Percentiles rank a stretch among this genome's conserved stretches.
phyloP scores from a whole-genome alignment of 2,797 vertebrate genomes.

The Enteromius radiatus region DNA sequence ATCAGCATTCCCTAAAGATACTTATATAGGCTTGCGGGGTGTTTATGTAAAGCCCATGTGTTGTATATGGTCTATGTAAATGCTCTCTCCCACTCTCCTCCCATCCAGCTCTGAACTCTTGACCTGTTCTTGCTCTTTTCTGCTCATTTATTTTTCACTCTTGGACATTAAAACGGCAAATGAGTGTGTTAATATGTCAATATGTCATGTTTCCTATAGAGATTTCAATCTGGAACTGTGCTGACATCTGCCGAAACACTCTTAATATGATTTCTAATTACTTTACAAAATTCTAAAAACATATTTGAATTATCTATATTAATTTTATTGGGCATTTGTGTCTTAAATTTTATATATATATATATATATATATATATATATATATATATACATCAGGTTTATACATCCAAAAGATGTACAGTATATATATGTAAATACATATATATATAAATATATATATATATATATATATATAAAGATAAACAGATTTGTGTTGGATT shows the following conservation, averaged over 20 bases:
- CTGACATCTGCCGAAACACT: background rate
- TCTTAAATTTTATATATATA: background rate
- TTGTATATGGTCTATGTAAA: background rate
- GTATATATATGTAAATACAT: too few relatives aligned
- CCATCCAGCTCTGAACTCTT: background rate
- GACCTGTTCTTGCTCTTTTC: background rate
- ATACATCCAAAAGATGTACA: too few relatives aligned
- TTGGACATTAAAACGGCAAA: background rate
- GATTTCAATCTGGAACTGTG: background rate
- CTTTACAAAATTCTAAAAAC: background rate
- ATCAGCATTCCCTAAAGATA: slow-evolving; percentile 57
- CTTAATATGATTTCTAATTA: background rate
- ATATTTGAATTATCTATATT: background rate
- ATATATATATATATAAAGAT: too few relatives aligned
- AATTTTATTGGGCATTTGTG: background rate
- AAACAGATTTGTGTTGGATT: background rate
- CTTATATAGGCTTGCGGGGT: slow-evolving; percentile 39
- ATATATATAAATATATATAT: too few relatives aligned
- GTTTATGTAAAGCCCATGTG: slow-evolving; percentile 29
- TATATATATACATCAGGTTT: too few relatives aligned
- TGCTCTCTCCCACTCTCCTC: background rate
- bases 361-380: too few relatives aligned
- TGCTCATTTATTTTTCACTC: background rate
- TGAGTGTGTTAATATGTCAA: background rate
- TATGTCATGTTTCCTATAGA: background rate